phyloP scores from a whole-genome alignment of 2,888 invertebrate genomes.

The Pachymerium ferrugineum region DNA sequence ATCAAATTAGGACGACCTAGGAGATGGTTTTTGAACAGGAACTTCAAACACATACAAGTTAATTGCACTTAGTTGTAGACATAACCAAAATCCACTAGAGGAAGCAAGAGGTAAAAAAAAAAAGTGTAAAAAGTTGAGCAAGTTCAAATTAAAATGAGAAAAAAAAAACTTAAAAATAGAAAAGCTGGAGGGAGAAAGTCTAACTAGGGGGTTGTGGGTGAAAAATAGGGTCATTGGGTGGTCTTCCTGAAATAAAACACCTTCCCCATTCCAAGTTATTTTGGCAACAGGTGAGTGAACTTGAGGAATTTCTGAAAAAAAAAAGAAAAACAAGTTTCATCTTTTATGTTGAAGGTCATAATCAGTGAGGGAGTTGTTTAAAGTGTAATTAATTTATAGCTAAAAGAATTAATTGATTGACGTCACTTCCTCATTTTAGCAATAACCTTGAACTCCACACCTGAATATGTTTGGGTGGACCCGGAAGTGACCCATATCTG shows the following conservation, averaged over 20 bases:
- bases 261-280: background rate
- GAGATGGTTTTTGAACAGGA: constrained; percentile 2
- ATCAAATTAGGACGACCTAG: constrained; percentile 4
- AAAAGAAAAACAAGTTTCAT: background rate
- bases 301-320: background rate
- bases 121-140: too few species aligned
- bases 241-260: background rate
- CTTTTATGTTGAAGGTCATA: too few species aligned
- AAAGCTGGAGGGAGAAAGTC: background rate
- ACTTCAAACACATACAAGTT: constrained; percentile 1
- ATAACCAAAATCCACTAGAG: background rate
- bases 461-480: background rate
- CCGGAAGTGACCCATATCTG: background rate
- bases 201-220: background rate
- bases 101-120: background rate
- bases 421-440: background rate
- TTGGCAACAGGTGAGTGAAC: background rate
- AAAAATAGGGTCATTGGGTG: constrained; percentile 3
- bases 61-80: background rate
- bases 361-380: background rate
- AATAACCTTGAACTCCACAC: background rate
- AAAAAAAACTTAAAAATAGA: background rate
- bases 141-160: background rate
- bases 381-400: too few species aligned
- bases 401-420: too few species aligned